Evolutionary conservation across 2,888 invertebrate genomes (phyloP), one percentile per base, ranked within the genome.

Genomic region (Hypselothyrea guttata): DNA sequence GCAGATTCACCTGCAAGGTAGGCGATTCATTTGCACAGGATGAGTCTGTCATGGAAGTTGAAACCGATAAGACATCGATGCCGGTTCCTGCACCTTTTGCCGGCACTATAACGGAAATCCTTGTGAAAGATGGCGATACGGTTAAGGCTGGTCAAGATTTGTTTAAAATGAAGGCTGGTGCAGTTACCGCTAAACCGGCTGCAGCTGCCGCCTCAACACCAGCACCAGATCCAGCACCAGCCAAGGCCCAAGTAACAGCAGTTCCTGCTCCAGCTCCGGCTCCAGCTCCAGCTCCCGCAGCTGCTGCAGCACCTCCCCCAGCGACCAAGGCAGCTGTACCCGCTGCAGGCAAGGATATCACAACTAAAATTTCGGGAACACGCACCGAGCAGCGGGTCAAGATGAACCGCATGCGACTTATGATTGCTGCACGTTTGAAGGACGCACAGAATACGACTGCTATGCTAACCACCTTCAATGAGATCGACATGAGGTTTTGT

Each of bases 381-480:
- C 93, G 97, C 66, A 94, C 96, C 3, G 99, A 99, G 88, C 97
- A 97, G 86, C 93, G 98, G 75, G 98, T 99, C 0, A 99, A 99
- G 90, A 99, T 99, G 98, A 98, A 97, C 90, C 93, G 99, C 63
- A 99, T 99, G 98, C 92, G 99, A 30, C 93, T 92, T 84, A 95
- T 98, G 84, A 99, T 99, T 87, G 98, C 99, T 0, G 94, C 97
- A 77, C 93, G 99, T 37, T 92, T 99, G 78, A 99, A 99, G 91
- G 98, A 99, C 70, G 99, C 99, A 0, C 99, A 99, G 91, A 98
- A 99, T 90, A 95, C 95, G 0, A 98, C 97, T 90, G 99, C 99
- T 0, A 98, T 99, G 98, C 91, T 99, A 73, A 99, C 99, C 1
- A 99, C 99, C 0, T 99, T 99, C 91, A 99, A 99, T 91, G 99